Base-by-base conservation (phyloP, 1,140 invertebrate species). In the Gryllus bimaculatus region DNA sequence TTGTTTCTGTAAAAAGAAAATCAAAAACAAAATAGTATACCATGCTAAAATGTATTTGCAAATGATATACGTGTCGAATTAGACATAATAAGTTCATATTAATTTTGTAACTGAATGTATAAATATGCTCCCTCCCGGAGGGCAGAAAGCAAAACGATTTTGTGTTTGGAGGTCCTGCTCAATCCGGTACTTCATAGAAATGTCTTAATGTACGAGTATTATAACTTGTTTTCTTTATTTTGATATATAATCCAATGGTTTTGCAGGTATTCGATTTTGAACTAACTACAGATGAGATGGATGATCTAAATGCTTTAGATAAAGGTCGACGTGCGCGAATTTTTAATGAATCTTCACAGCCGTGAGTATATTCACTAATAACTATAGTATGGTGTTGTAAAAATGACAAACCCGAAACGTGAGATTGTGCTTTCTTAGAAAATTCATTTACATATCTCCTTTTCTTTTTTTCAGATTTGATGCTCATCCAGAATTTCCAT, bases 401-500 rank as follows among this genome's bases (percentile, higher is more conserved):
- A 39, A 39, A 2, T 5, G 5, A 39, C 26, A 39, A 39, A 39
- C 26, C 26, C 26, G 26, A 39, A 39, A 39, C 26, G 5, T 39
- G 26, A 39, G 26, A 39, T 39, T 39, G 5, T 5, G 26, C 26
- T 39, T 39, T 39, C 1, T 39, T 39, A 39, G n/a, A 39, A 1
- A 39, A 39, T 39, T 39, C 26, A 39, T 39, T 39, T 39, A 39
- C 26, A 66, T 7, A 66, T 18, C 18, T 66, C 2, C 7, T 13
- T 66, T 66, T 81, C 86, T 88, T 83, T 87, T n/a, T 86, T 89
- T 88, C 85, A 86, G 90, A 87, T 66, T 92, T 73, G 84, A 88
- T 39, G 88, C 87, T 39, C 92, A 93, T 85, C 92, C 92, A 0
- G 89, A 90, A 82, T 91, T 90, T 83, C 90, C 90, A n/a, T 88